These are phyloP conservation scores for Sarcophaga variegata DNA, from an alignment of 2,888 invertebrate species.

Conservation along the genomic window DNA sequence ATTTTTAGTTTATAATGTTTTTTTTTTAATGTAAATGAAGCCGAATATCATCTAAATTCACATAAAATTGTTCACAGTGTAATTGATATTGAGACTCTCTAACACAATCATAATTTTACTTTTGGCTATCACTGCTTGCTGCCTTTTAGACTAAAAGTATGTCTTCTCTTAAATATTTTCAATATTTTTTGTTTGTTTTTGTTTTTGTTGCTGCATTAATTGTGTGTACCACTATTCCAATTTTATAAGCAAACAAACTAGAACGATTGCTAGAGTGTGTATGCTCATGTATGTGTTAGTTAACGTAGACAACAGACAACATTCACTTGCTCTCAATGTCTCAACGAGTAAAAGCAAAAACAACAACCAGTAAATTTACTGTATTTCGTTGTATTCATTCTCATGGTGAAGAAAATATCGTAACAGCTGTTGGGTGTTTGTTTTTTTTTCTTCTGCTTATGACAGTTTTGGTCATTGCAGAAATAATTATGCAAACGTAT, in stretches of 20 bases:
- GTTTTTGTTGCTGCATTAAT: conserved; percentile 26
- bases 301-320: background rate
- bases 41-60: too few relatives aligned
- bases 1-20: too few relatives aligned
- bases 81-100: too few relatives aligned
- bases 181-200: conserved; percentile 15
- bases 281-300: conserved; percentile 15
- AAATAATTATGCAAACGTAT: too few relatives aligned
- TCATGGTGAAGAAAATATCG: conserved; percentile 19
- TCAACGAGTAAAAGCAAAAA: background rate
- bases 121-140: too few relatives aligned
- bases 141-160: conserved; percentile 13
- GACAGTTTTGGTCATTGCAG: background rate
- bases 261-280: conserved; percentile 43
- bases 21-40: too few relatives aligned
- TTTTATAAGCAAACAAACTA: conserved; percentile 59
- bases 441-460: background rate
- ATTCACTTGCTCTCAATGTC: conserved; percentile 29
- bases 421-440: background rate
- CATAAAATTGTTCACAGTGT: too few relatives aligned
- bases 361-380: conserved; percentile 40
- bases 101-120: too few relatives aligned
- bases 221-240: conserved; percentile 61
- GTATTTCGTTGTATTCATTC: conserved; percentile 9
- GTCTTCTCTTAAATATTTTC: background rate